Conservation (phyloP, 2,888 invertebrate genomes). For the Limnephilus marmoratus region DNA sequence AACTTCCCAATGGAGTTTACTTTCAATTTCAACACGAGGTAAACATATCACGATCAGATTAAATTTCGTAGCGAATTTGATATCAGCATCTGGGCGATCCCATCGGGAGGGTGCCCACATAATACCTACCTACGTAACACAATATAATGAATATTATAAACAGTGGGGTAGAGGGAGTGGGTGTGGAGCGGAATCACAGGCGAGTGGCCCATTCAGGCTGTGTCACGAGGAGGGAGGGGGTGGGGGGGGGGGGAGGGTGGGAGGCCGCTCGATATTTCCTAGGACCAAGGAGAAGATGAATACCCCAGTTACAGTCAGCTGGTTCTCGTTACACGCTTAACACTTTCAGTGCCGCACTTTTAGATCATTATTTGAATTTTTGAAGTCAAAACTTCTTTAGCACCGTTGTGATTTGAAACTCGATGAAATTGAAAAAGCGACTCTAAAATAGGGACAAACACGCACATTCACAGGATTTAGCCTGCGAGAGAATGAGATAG, state of each 20-base stretch:
- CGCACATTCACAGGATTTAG: too few relatives aligned
- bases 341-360: too few relatives aligned
- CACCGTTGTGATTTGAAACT: too few relatives aligned
- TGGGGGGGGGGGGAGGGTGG: background rate
- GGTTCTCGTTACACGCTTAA: background rate
- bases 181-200: background rate
- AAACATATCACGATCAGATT: background rate
- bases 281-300: background rate
- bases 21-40: background rate
- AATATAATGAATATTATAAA: background rate
- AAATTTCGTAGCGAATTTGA: background rate
- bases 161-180: background rate
- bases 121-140: background rate
- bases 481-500: too few relatives aligned
- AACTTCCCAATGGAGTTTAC: background rate
- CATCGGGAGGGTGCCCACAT: background rate
- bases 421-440: too few relatives aligned
- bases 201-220: slow-evolving; percentile 15
- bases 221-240: background rate
- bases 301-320: background rate
- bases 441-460: too few relatives aligned
- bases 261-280: slow-evolving; percentile 21
- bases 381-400: too few relatives aligned
- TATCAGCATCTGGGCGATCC: background rate
- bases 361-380: too few relatives aligned